These are phyloP conservation scores for Clistopyga incitator DNA, from an alignment of 2,888 invertebrate species.

Conservation along the genomic window DNA sequence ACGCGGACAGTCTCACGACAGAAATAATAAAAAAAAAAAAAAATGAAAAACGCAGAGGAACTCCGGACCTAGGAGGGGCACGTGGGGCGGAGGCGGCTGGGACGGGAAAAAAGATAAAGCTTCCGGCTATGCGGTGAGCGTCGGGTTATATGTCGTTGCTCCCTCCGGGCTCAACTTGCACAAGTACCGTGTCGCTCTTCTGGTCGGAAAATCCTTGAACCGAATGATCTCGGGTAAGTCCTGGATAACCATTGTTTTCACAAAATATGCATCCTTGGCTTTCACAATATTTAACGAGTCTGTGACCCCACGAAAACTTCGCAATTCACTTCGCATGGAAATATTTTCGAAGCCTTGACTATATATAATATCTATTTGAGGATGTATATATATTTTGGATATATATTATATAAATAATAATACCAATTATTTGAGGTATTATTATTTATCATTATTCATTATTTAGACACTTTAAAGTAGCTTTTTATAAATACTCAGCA, in stretches of 20 bases:
- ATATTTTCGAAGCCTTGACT: too few species aligned
- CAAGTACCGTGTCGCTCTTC: conserved; percentile 8
- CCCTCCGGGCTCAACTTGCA: background rate
- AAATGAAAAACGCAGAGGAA: conserved; percentile 32
- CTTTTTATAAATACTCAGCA: too few species aligned
- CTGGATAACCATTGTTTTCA: conserved; percentile 24
- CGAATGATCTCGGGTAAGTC: conserved; percentile 26
- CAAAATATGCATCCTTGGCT: conserved; percentile 2
- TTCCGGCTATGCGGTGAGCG: conserved; percentile 19
- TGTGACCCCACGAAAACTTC: background rate
- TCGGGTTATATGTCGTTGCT: conserved; percentile 36
- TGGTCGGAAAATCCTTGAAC: conserved; percentile 21
- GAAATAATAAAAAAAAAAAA: too few species aligned
- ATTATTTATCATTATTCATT: too few species aligned
- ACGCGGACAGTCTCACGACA: conserved; percentile 56
- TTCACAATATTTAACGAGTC: background rate
- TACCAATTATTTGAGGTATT: too few species aligned
- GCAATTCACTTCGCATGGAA: too few species aligned
- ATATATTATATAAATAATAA: too few species aligned
- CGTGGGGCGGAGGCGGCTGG: conserved; percentile 4
- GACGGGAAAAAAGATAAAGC: conserved; percentile 31
- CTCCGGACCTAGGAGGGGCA: conserved; percentile 16
- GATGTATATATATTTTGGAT: too few species aligned
- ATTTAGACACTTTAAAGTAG: too few species aligned
- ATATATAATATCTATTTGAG: too few species aligned